Evolutionary conservation across 2,888 invertebrate species (phyloP).

Genomic region (Tenodera sinensis): DNA sequence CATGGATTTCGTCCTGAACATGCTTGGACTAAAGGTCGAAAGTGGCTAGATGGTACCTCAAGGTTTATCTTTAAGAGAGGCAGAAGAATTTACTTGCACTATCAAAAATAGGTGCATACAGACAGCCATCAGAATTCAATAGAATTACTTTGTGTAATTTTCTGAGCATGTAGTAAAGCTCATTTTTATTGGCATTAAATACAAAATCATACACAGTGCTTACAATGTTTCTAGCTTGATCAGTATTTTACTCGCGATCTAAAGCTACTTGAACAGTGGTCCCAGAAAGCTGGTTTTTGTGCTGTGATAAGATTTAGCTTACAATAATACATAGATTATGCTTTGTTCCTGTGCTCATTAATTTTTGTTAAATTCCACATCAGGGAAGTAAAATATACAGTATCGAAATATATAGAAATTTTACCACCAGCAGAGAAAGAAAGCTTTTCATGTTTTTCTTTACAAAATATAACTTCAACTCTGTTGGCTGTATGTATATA

Average conservation of each 20-base stretch:
- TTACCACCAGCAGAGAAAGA: not conserved
- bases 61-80: not conserved
- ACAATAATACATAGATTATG: not conserved
- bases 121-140: not conserved
- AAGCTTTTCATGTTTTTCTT: not conserved
- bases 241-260: not conserved
- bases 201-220: not conserved
- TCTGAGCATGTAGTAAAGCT: not conserved
- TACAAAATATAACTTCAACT: not conserved
- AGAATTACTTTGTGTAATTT: not conserved
- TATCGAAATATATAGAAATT: not conserved
- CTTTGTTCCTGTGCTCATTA: not conserved
- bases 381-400: not conserved
- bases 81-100: not conserved
- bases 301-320: not conserved
- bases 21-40: slow-evolving; percentile 3
- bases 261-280: not conserved
- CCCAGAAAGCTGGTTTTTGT: not conserved
- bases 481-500: not conserved
- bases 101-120: not conserved
- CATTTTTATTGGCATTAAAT: not conserved
- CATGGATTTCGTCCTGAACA: slow-evolving; percentile 1
- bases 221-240: not conserved
- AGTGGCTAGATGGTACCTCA: not conserved
- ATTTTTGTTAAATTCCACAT: not conserved